These are phyloP conservation scores for Drosophila infuscata DNA, from an alignment of 2,888 invertebrate genomes.

Conservation along the genomic window DNA sequence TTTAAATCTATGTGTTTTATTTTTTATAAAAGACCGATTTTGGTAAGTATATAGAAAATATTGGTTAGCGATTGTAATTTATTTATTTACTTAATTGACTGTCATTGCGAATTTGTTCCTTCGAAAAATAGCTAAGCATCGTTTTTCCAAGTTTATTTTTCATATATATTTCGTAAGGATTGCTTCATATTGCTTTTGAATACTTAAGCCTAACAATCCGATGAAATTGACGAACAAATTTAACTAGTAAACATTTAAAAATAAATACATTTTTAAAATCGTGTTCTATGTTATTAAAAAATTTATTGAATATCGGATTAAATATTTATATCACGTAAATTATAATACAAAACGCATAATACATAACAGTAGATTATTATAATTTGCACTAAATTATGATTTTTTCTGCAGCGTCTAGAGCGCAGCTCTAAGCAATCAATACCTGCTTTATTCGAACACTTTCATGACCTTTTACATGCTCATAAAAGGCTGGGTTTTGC, in stretches of 20 bases:
- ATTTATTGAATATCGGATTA: slow-evolving; percentile 25
- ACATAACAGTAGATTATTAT: slow-evolving; percentile 22
- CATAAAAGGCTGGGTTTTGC: too few relatives aligned
- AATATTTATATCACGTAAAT: slow-evolving; percentile 64
- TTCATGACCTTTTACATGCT: too few relatives aligned
- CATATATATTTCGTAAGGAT: not conserved
- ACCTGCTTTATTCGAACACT: too few relatives aligned
- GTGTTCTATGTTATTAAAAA: slow-evolving; percentile 8
- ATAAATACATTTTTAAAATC: not conserved
- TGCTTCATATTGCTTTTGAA: not conserved
- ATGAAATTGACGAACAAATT: not conserved
- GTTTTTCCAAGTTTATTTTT: not conserved
- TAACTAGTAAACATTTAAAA: too few relatives aligned
- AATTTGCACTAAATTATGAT: slow-evolving; percentile 29
- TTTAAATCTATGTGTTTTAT: slow-evolving; percentile 6
- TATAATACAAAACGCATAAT: slow-evolving; percentile 36
- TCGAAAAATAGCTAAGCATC: not conserved
- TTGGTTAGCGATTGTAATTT: not conserved
- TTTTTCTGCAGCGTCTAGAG: slow-evolving; percentile 43
- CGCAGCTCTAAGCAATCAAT: slow-evolving; percentile 18
- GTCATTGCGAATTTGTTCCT: not conserved
- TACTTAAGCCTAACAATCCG: not conserved
- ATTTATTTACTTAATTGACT: not conserved
- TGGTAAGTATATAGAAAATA: slow-evolving; percentile 25
- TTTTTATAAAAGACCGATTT: not conserved